Conservation (phyloP, 2,113 vertebrate genomes). For the Tichodroma muraria region DNA sequence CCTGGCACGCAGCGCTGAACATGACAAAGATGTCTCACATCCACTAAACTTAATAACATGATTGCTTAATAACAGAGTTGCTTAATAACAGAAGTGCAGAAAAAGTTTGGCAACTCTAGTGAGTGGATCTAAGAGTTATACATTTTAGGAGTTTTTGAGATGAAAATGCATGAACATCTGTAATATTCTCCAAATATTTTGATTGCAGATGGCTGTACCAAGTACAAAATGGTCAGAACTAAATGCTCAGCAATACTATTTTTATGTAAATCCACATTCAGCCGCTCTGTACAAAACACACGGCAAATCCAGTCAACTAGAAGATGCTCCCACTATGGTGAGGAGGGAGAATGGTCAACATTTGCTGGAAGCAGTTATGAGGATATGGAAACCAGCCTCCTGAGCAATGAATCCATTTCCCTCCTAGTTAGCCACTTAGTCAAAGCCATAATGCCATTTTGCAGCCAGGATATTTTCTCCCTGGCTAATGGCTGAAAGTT, state of each 20-base stretch:
- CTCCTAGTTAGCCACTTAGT: background rate
- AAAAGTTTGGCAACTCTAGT: background rate
- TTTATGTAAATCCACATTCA: conserved; percentile 24
- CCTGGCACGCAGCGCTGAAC: background rate
- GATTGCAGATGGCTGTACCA: conserved; percentile 24
- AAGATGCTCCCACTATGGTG: background rate
- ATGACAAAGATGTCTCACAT: background rate
- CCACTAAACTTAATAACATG: background rate
- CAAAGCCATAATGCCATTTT: background rate
- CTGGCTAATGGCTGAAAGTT: background rate
- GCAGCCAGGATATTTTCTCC: background rate
- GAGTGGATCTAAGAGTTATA: background rate
- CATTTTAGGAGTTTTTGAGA: background rate
- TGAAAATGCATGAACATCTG: conserved; percentile 17
- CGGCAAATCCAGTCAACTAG: background rate
- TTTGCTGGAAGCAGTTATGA: background rate
- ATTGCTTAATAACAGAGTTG: conserved; percentile 36
- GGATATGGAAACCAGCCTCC: background rate
- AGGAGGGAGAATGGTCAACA: background rate
- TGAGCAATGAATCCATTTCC: background rate
- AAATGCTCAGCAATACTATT: conserved; percentile 28
- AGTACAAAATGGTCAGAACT: conserved; percentile 19
- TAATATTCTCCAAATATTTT: background rate
- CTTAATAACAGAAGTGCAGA: conserved; percentile 15
- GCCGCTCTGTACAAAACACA: background rate